These are phyloP conservation scores for Sigmodon hispidus DNA, from an alignment of 2,113 vertebrate genomes.

Conservation along the genomic window DNA sequence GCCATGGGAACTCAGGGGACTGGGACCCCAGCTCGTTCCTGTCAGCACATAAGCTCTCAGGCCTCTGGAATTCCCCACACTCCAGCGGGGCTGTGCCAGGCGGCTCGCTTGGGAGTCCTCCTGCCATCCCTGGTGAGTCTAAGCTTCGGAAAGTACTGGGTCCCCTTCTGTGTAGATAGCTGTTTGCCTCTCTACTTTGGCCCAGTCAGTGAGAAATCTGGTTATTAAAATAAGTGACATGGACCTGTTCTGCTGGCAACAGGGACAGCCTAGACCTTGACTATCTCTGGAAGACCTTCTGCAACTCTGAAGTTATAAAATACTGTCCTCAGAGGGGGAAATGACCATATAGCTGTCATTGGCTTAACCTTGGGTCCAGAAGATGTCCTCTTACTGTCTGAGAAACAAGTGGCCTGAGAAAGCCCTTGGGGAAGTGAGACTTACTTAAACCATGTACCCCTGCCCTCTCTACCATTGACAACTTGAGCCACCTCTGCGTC, in stretches of 20 bases:
- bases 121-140: conserved; percentile 91
- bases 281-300: not conserved
- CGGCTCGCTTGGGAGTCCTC: conserved; percentile 88
- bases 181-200: conserved; percentile 26
- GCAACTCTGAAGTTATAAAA: not conserved
- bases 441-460: not conserved
- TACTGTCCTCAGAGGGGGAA: not conserved
- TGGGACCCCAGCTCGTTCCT: conserved; percentile 99
- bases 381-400: not conserved
- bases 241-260: not conserved
- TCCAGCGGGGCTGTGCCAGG: conserved; percentile 91
- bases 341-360: not conserved
- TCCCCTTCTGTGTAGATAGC: not conserved
- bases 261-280: not conserved
- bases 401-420: conserved; percentile 13
- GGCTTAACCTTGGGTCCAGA: not conserved
- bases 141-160: not conserved
- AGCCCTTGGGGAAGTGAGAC: not conserved
- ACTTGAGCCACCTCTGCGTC: not conserved
- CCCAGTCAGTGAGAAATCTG: not conserved
- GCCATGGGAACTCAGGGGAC: conserved; percentile 96
- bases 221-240: conserved; percentile 34
- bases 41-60: conserved; percentile 98
- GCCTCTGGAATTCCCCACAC: conserved; percentile 98
- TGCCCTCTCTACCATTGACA: not conserved